Evolutionary conservation across 2,797 vertebrate genomes (phyloP), one percentile per base, ranked within the genome.

Genomic region (Uromys caudimaculatus): DNA sequence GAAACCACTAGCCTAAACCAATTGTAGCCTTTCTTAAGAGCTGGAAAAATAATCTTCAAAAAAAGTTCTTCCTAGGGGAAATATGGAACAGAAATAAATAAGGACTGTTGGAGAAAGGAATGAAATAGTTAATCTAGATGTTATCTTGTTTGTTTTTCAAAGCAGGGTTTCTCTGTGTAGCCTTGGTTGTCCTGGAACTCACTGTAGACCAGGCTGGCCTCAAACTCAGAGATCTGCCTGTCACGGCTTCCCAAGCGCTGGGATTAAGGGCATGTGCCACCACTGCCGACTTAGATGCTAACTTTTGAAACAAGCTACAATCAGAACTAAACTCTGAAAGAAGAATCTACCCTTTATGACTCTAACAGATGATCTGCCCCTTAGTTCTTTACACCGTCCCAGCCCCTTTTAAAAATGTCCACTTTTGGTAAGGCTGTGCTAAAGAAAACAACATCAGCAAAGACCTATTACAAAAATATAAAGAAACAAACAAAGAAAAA

Each of bases 41-140:
- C 67, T 89, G 50, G 60, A 75, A 95, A 95, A 95, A 87, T 79
- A 94, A 87, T 38, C 71, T 35, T 95, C 69, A 88, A 82, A 96
- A 91, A 50, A 96, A 96, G 91, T 93, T 21, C n/a, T 93, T 96
- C 54, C 50, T 93, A 56, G 86, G 52, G 92, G 58, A 86, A 62
- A 32, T 47, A 94, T 84, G 83, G 84, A 94, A 41, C 54, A 76
- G 44, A 88, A 90, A 64, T 88, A 95, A 95, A 93, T 38, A 95
- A 93, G 52, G 56, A 87, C 79, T 41, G 0, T 84, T 16, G 2
- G 75, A 9, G 47, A 32, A n/a, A n/a, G 60, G 17, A 14, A 50
- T 47, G 10, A 77, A 93, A 77, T 27, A 96, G 60, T 67, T 85
- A 95, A 93, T 91, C 32, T 67, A 89, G 44, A 41, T 91, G 35